A percentile compares a stretch with the other conserved stretches of the same genome.
phyloP scores from a whole-genome alignment of 2,888 invertebrate genomes.

The Dusona sp. region DNA sequence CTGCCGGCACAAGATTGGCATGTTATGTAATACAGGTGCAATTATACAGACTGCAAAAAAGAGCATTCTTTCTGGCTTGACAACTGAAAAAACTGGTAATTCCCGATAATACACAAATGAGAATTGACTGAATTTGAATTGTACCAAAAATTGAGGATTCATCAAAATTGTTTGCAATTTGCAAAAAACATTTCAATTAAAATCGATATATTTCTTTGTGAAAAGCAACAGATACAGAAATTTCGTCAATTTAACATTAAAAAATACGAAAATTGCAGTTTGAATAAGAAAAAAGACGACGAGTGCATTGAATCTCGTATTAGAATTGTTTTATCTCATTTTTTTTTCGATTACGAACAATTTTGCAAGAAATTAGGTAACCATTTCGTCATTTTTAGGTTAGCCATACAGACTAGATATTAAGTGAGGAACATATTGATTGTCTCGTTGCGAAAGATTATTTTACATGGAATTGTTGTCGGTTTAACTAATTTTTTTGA shows the following conservation, averaged over 20 bases:
- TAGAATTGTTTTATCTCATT: neutral
- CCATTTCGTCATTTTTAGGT: constrained; percentile 9
- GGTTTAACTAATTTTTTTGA: neutral
- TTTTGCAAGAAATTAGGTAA: constrained; percentile 13
- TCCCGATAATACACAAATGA: neutral
- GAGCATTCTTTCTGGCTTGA: neutral
- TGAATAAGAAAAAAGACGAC: neutral
- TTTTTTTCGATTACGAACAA: neutral
- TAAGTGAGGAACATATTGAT: neutral
- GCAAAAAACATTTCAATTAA: neutral
- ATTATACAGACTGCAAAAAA: constrained; percentile 43
- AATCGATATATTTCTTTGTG: neutral
- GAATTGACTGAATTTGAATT: neutral
- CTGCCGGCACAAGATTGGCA: constrained; percentile 72
- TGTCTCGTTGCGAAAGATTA: neutral
- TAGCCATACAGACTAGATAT: neutral
- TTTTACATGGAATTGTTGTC: neutral
- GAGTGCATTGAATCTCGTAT: neutral
- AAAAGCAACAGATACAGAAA: neutral
- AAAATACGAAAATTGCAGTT: neutral
- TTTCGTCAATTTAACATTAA: neutral
- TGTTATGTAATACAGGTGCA: constrained; percentile 78
- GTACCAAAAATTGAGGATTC: neutral
- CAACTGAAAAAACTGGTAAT: neutral
- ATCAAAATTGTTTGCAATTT: neutral